Evolutionary conservation across 2,888 invertebrate genomes (phyloP).

Genomic region (Drosophila barbarae): DNA sequence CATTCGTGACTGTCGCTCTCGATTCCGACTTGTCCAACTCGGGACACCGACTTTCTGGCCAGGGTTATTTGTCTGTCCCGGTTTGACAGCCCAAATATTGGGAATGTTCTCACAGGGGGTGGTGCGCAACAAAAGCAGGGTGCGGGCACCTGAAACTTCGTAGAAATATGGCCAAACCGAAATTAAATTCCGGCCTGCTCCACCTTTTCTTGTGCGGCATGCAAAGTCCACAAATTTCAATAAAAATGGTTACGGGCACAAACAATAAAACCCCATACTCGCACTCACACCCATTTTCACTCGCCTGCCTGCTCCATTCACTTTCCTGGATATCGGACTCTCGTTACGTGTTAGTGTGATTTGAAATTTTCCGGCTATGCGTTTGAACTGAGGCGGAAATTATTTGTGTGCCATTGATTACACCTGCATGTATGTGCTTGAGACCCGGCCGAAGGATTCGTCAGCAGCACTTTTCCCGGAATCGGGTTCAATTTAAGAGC

Average conservation of each 20-base stretch:
- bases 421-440: conserved; percentile 13
- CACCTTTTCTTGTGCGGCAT: conserved; percentile 18
- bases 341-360: conserved; percentile 57
- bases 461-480: conserved; percentile 16
- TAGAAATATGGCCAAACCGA: conserved; percentile 45
- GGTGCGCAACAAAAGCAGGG: neutral
- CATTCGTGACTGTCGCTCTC: conserved; percentile 16
- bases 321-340: conserved; percentile 15
- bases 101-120: conserved; percentile 30
- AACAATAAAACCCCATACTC: neutral
- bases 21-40: conserved; percentile 15
- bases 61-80: conserved; percentile 12
- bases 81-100: conserved; percentile 62
- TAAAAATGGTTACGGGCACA: conserved; percentile 30
- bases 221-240: conserved; percentile 47
- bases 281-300: neutral
- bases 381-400: conserved; percentile 40
- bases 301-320: neutral
- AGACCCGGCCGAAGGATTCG: conserved; percentile 7
- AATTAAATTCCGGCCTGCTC: conserved; percentile 55
- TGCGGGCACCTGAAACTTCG: conserved; percentile 18
- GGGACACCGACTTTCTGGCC: conserved; percentile 26
- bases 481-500: neutral
- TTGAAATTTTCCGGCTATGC: conserved; percentile 36
- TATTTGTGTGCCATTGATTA: conserved; percentile 51